phyloP scores from a whole-genome alignment of 2,888 invertebrate species.

The Anagyrus pseudococci region DNA sequence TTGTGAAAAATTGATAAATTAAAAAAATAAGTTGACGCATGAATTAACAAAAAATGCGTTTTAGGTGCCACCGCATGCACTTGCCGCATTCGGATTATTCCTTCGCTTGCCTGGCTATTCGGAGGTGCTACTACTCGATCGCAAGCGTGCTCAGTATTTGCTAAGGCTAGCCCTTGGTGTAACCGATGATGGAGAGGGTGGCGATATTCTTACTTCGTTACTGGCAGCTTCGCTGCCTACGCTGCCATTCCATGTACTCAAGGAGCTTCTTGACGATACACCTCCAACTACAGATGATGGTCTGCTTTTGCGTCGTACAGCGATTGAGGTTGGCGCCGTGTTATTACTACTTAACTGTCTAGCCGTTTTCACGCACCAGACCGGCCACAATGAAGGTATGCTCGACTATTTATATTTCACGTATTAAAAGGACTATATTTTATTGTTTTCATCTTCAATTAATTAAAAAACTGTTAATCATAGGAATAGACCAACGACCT shows the following conservation, averaged over 20 bases:
- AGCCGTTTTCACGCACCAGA: conserved; percentile 86
- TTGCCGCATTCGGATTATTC: conserved; percentile 89
- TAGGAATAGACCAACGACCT: conserved; percentile 57
- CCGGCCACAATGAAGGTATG: conserved; percentile 64
- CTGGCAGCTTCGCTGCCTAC: conserved; percentile 74
- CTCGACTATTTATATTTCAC: no score
- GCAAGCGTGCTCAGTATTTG: conserved; percentile 84
- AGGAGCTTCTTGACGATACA: conserved; percentile 77
- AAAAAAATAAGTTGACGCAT: neutral
- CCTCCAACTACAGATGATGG: conserved; percentile 80
- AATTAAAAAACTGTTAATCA: neutral
- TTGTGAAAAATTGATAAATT: no score
- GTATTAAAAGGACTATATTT: neutral
- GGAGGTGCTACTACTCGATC: conserved; percentile 83
- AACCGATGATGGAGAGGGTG: conserved; percentile 90
- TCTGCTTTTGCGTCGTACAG: conserved; percentile 75
- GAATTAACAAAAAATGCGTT: neutral
- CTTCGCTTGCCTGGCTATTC: conserved; percentile 90
- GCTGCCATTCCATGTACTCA: conserved; percentile 81
- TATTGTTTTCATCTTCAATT: no score
- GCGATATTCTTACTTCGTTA: conserved; percentile 75
- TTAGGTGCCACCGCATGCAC: conserved; percentile 80
- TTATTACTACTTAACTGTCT: conserved; percentile 86
- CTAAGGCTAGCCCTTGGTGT: conserved; percentile 88
- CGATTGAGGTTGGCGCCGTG: conserved; percentile 84